Evolutionary conservation across 1,140 invertebrate genomes (phyloP), one percentile per base, ranked within the genome.

Genomic region (Plutomurus gul): DNA sequence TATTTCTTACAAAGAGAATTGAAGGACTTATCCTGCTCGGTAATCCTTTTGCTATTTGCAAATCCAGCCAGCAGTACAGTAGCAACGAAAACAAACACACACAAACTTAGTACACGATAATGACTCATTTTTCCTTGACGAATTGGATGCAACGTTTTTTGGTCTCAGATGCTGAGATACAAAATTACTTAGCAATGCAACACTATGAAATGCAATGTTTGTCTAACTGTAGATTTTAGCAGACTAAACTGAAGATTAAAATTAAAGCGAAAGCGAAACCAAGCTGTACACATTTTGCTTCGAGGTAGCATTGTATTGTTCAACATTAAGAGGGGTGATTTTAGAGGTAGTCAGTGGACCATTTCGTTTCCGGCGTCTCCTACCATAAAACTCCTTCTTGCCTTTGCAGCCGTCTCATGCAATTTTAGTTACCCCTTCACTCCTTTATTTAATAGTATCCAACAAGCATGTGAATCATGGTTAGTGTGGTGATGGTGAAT

Each of bases 331-430:
- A 18, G 20, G 39, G 39, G 10, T 13, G n/a, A 13, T 13, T 8
- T 13, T n/a, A 43, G 7, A 43, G 39, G 39, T 8, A 43, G 39
- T 8, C 56, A 65, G 56, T 65, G 56, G 56, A 65, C 56, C 56
- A 65, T 65, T 65, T 65, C 27, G 27, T 65, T 65, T 65, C 56
- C 56, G 56, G 56, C 56, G 56, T 33, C 56, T 65, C 56, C 25
- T 47, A 16, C 20, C 20, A 47, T 36, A 65, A 30, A 11, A 7
- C 13, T 7, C 37, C 6, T n/a, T 18, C 47, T 51, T 22, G 20
- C 5, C 46, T 47, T n/a, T 7, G 37, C 37, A 18, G 16, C 10
- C 46, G n/a, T 22, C 18, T 51, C 20, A 5, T 51, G 43, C 43
- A 47, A 47, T 47, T 51, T 51, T 51, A 22, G 47, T 11, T 51